A percentile compares a stretch with the other conserved stretches of the same genome.
phyloP scores from a whole-genome alignment of 2,888 invertebrate species.

The Lissocephala sabroskyi region DNA sequence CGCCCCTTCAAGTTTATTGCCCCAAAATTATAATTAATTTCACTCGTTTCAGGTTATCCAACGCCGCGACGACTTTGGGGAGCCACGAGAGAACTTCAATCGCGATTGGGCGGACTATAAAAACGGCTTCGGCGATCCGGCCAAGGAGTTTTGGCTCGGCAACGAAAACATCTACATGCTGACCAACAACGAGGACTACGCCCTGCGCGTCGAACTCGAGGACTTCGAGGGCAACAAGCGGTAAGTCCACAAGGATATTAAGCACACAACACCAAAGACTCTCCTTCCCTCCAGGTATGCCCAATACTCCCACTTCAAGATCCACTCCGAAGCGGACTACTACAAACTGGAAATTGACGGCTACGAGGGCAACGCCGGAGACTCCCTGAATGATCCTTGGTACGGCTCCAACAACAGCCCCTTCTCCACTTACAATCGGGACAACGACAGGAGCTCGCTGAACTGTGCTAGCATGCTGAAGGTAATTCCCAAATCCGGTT shows the following conservation, averaged over 20 bases:
- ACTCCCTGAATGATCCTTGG: conserved; percentile 94
- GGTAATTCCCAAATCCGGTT: no score
- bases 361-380: conserved; percentile 92
- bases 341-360: conserved; percentile 94
- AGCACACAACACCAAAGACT: neutral
- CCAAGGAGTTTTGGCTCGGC: conserved; percentile 92
- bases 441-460: conserved; percentile 90
- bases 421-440: conserved; percentile 93
- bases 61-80: conserved; percentile 89
- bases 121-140: conserved; percentile 92
- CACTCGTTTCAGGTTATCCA: conserved; percentile 96
- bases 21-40: no score
- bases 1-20: no score
- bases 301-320: conserved; percentile 93
- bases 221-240: conserved; percentile 94
- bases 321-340: conserved; percentile 92
- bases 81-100: conserved; percentile 91
- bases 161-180: conserved; percentile 95
- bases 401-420: conserved; percentile 95
- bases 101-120: conserved; percentile 94
- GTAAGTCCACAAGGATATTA: conserved; percentile 71
- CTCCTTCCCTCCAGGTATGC: conserved; percentile 79
- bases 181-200: conserved; percentile 92
- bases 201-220: conserved; percentile 88
- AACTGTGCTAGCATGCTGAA: conserved; percentile 95